Evolutionary conservation across 1,140 invertebrate species (phyloP), one percentile per base, ranked within the genome.

Genomic region (Metaphire vulgaris): DNA sequence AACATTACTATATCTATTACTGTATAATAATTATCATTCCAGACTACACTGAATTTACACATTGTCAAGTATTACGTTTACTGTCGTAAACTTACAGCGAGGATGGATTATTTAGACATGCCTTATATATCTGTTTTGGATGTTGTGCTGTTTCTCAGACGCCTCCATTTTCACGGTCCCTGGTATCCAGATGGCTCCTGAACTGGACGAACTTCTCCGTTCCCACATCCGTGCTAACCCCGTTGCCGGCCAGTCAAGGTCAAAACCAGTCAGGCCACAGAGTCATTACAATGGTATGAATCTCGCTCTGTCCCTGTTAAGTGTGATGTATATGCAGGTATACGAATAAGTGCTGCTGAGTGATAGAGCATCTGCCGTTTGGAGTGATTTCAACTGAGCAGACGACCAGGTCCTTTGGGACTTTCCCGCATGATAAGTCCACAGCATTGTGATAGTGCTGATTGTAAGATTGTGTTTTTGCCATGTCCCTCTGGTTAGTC

Each of bases 161-260:
- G 90, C 92, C 82, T 95, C 93, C 81, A 94, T 96, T 88, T 95
- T 94, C 88, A 93, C 91, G 81, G 92, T 96, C 84, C 92, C 95
- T 87, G 93, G 93, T 80, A 89, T 94, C 74, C 89, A 89, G 83
- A 85, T 93, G 81, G 89, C 91, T 83, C 89, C 90, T 56, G 92
- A 93, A 86, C 82, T 83, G 79, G 83, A 84, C 66, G 81, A 84
- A 56, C 73, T 83, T 30, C 77, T 83, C 29, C 76, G 74, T 56
- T 56, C 41, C 41, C 41, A 56, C 41, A 56, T 56, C 41, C 41
- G 41, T 21, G 21, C 41, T 12, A 56, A 56, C 21, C 41, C 41
- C 21, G 6, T 56, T 56, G 41, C 41, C 41, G 21, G 41, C 41
- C 41, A 56, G 41, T 56, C 41, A 12, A 6, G 41, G 21, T 56